These are phyloP conservation scores for Diacarnus erythraeanus DNA, from an alignment of 37 sponge, comb jelly and placozoan genomes.

Conservation along the genomic window DNA sequence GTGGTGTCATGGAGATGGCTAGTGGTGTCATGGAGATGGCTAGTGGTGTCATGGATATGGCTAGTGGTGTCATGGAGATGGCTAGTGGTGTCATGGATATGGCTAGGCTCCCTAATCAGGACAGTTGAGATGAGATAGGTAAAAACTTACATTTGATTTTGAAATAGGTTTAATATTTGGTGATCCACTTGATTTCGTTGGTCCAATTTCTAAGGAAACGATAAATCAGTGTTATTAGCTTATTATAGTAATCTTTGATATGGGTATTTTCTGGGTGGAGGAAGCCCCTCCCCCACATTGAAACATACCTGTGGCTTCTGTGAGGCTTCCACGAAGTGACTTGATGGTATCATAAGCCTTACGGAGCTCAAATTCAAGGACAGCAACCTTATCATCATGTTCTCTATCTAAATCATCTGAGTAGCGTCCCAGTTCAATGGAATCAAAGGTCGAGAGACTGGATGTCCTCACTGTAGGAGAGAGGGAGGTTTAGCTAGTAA, in stretches of 20 bases:
- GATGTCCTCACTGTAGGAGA: constrained; percentile 71
- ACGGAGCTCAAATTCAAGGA: constrained; percentile 94
- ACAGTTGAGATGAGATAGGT: too few relatives aligned
- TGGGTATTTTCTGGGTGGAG: too few relatives aligned
- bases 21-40: too few relatives aligned
- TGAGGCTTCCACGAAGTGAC: constrained; percentile 88
- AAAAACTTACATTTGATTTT: neutral
- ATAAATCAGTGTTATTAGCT: neutral
- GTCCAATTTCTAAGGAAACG: neutral
- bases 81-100: neutral
- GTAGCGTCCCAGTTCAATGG: constrained; percentile 87
- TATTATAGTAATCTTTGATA: neutral
- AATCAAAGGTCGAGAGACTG: constrained; percentile 92
- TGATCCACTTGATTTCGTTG: neutral
- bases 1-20: neutral
- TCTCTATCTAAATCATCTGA: constrained; percentile 84
- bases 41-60: neutral
- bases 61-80: too few relatives aligned
- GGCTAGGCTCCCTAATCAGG: too few relatives aligned
- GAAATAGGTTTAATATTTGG: neutral
- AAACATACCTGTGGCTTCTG: constrained; percentile 86
- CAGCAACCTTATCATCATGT: constrained; percentile 89
- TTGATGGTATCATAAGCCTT: constrained; percentile 96
- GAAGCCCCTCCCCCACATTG: too few relatives aligned
- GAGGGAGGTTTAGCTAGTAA: neutral